Conservation (phyloP, 1,140 invertebrate genomes). For the Archegozetes longisetosus region DNA sequence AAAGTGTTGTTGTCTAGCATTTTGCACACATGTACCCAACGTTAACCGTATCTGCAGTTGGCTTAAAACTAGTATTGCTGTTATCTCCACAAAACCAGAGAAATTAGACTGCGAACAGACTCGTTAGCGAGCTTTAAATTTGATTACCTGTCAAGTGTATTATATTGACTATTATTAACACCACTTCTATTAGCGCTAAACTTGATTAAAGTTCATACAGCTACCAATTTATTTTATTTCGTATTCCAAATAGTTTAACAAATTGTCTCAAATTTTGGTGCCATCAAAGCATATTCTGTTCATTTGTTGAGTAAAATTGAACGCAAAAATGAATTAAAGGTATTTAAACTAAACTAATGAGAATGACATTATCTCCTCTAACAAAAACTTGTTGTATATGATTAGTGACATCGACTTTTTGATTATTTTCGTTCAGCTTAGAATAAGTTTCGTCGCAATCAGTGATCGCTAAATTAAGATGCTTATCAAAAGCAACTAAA, state of each 20-base stretch:
- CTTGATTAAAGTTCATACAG: constrained; percentile 25
- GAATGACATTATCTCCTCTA: background rate
- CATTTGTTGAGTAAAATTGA: no score
- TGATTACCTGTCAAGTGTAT: constrained; percentile 16
- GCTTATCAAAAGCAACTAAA: background rate
- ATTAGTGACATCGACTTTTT: background rate
- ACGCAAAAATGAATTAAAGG: no score
- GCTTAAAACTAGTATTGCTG: background rate
- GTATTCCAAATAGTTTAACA: background rate
- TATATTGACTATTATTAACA: no score
- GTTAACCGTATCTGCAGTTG: constrained; percentile 9
- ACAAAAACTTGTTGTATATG: background rate
- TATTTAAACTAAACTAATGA: background rate
- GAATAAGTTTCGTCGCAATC: background rate
- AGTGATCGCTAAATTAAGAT: background rate
- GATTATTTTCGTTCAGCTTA: background rate
- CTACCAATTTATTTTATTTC: background rate
- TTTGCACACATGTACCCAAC: constrained; percentile 17
- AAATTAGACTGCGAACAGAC: constrained; percentile 19
- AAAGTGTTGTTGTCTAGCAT: constrained; percentile 19
- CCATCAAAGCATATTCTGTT: no score
- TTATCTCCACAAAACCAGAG: background rate
- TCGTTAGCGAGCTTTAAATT: constrained; percentile 21
- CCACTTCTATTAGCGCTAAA: constrained; percentile 22
- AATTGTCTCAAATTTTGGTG: background rate